Conservation (phyloP, 2,888 invertebrate species). For the Protonemura montana region DNA sequence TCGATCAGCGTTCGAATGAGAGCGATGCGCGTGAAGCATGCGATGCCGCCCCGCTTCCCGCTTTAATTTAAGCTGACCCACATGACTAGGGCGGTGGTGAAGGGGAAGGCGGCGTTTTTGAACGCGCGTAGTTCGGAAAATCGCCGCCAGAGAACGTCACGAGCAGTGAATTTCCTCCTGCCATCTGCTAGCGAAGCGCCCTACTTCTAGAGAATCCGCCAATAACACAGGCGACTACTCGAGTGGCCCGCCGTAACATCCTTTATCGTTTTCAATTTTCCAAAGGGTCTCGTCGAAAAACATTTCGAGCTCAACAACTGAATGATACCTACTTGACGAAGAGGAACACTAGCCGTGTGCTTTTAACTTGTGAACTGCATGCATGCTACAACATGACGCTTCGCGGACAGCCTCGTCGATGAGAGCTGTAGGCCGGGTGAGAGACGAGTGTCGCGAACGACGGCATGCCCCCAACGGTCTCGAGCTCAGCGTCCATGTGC, state of each 20-base stretch:
- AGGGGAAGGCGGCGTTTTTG: neutral
- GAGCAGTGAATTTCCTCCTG: neutral
- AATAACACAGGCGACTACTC: neutral
- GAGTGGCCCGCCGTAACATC: neutral
- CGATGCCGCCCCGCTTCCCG: neutral
- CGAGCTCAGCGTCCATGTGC: constrained; percentile 64
- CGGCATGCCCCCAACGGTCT: constrained; percentile 64
- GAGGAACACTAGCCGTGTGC: neutral
- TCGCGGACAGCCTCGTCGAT: neutral
- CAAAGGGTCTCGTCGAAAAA: neutral
- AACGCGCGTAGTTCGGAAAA: constrained; percentile 25
- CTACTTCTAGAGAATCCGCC: neutral
- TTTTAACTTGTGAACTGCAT: neutral
- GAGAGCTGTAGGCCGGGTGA: neutral
- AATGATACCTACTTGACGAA: neutral
- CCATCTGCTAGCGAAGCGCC: neutral
- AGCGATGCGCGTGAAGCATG: neutral
- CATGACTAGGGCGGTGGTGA: neutral
- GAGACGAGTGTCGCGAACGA: constrained; percentile 39
- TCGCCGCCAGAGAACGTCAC: neutral
- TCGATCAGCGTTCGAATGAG: neutral
- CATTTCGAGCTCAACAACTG: neutral
- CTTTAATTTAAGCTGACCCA: constrained; percentile 10
- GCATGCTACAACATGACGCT: neutral
- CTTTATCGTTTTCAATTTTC: neutral